These are phyloP conservation scores for Cotesia glomerata DNA, from an alignment of 1,140 invertebrate species.

Conservation along the genomic window DNA sequence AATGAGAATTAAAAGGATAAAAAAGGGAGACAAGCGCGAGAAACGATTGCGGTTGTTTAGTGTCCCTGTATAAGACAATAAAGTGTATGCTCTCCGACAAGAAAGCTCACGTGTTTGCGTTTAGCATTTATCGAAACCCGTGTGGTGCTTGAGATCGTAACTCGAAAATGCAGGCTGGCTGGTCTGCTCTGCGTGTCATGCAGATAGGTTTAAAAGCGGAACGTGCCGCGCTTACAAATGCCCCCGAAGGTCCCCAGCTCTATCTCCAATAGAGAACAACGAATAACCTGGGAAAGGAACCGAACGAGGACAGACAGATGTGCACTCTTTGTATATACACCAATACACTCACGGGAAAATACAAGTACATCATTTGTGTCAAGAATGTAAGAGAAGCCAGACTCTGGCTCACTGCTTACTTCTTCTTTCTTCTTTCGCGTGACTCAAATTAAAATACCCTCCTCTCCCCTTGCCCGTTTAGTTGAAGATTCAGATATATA, in stretches of 20 bases:
- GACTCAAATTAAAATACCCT: slow-evolving; percentile 21
- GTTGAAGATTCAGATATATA: no score
- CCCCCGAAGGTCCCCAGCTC: slow-evolving; percentile 17
- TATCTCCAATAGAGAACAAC: neutral
- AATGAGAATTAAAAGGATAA: neutral
- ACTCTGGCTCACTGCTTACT: no score
- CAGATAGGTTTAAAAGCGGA: slow-evolving; percentile 62
- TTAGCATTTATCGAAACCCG: slow-evolving; percentile 62
- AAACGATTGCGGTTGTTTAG: neutral
- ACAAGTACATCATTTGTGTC: no score
- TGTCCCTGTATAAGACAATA: slow-evolving; percentile 43
- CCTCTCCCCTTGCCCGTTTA: neutral
- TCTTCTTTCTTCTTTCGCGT: slow-evolving; percentile 1
- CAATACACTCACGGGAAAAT: neutral
- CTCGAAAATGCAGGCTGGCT: slow-evolving; percentile 52
- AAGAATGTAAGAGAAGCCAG: no score
- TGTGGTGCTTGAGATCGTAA: slow-evolving; percentile 55
- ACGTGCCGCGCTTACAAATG: slow-evolving; percentile 62
- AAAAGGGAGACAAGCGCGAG: neutral
- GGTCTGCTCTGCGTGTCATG: slow-evolving; percentile 57
- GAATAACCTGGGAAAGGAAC: neutral
- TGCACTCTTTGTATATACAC: neutral
- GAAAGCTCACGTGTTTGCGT: slow-evolving; percentile 62
- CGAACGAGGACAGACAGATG: neutral
- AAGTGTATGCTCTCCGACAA: slow-evolving; percentile 49